phyloP scores from a whole-genome alignment of 2,797 vertebrate genomes.

The Nannoperca australis region DNA sequence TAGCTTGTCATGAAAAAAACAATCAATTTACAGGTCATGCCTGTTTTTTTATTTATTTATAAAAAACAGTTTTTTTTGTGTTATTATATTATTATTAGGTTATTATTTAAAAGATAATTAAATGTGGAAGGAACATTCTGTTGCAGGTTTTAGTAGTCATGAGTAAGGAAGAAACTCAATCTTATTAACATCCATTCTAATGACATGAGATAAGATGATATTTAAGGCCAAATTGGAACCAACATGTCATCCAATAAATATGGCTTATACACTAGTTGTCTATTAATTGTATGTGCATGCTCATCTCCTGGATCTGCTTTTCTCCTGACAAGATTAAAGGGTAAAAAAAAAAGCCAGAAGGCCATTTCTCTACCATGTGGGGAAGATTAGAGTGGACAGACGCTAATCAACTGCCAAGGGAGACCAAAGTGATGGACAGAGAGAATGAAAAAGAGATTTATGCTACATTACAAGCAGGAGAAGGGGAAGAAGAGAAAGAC shows the following conservation, averaged over 20 bases:
- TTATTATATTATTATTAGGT: too few species aligned
- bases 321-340: slow-evolving; percentile 26
- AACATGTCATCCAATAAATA: not conserved
- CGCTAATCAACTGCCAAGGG: slow-evolving; percentile 55
- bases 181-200: not conserved
- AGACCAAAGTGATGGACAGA: slow-evolving; percentile 49
- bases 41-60: too few species aligned
- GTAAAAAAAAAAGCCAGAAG: not conserved
- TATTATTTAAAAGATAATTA: slow-evolving; percentile 2
- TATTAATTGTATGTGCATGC: not conserved
- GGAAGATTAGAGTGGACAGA: slow-evolving; percentile 61
- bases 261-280: too few species aligned
- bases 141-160: not conserved
- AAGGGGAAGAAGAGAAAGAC: not conserved
- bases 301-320: slow-evolving; percentile 22
- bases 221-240: not conserved
- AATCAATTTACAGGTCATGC: not conserved
- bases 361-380: slow-evolving; percentile 30
- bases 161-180: not conserved
- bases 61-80: too few species aligned
- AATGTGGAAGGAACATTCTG: not conserved
- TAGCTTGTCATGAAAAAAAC: not conserved
- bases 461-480: not conserved
- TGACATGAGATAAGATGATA: not conserved
- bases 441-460: slow-evolving; percentile 30